phyloP scores from a whole-genome alignment of 2,797 vertebrate genomes.

The Lutjanus argentimaculatus region DNA sequence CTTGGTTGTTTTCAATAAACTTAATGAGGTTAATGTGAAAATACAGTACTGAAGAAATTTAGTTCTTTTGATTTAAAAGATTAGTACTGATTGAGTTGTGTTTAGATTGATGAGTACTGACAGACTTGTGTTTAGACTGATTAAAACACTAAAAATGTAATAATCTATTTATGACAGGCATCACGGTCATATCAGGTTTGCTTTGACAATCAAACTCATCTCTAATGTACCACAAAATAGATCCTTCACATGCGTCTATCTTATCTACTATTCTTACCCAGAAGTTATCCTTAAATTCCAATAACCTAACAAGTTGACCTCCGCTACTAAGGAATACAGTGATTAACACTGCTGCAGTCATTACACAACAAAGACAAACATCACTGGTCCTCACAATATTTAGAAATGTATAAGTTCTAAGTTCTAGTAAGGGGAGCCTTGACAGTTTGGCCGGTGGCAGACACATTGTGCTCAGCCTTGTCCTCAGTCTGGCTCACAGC shows the following conservation, averaged over 20 bases:
- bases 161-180: background rate
- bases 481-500: constrained; percentile 63
- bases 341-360: background rate
- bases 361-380: background rate
- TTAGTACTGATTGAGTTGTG: background rate
- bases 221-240: background rate
- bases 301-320: background rate
- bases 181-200: background rate
- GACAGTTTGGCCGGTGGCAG: constrained; percentile 26
- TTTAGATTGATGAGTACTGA: too few relatives aligned
- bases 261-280: background rate
- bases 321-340: background rate
- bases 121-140: background rate
- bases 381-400: background rate
- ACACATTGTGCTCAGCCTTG: constrained; percentile 51
- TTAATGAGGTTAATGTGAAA: background rate
- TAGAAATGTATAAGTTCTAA: background rate
- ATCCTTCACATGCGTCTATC: background rate
- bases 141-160: background rate
- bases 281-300: background rate
- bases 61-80: background rate
- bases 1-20: background rate
- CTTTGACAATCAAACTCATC: background rate
- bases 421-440: background rate
- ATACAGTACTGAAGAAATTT: background rate